Evolutionary conservation across 2,888 invertebrate species (phyloP).

Genomic region (Plebejus anna): DNA sequence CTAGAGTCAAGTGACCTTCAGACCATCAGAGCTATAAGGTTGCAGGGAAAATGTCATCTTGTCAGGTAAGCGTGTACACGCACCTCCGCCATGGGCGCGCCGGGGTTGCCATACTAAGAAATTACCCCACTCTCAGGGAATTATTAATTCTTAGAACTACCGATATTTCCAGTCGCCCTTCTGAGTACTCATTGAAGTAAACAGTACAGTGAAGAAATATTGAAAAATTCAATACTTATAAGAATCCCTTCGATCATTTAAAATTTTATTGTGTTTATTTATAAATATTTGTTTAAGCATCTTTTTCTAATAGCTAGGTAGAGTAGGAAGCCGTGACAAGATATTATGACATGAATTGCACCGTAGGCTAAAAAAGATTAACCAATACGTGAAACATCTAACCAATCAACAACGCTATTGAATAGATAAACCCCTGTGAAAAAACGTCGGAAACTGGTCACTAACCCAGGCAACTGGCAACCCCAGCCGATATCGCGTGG

Average conservation of each 20-base stretch:
- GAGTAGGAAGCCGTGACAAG: no score
- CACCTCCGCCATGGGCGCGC: neutral
- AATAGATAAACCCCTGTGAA: neutral
- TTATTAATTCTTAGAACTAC: neutral
- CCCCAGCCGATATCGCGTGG: conserved; percentile 13
- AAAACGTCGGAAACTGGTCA: neutral
- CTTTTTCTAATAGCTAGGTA: no score
- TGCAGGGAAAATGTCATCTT: conserved; percentile 11
- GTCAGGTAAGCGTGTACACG: conserved; percentile 10
- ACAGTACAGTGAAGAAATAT: neutral
- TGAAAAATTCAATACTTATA: neutral
- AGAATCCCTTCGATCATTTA: no score
- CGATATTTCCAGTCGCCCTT: neutral
- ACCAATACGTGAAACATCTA: no score
- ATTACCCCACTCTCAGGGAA: neutral
- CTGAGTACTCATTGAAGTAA: neutral
- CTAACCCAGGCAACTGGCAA: neutral
- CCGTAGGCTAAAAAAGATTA: no score
- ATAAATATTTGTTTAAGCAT: no score
- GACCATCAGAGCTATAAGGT: neutral
- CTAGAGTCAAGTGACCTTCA: neutral
- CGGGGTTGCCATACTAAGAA: neutral
- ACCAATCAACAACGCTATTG: neutral
- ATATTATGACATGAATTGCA: no score
- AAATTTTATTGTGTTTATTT: no score